Evolutionary conservation across 2,113 vertebrate genomes (phyloP), one percentile per base, ranked within the genome.

Genomic region (Aythya baeri): DNA sequence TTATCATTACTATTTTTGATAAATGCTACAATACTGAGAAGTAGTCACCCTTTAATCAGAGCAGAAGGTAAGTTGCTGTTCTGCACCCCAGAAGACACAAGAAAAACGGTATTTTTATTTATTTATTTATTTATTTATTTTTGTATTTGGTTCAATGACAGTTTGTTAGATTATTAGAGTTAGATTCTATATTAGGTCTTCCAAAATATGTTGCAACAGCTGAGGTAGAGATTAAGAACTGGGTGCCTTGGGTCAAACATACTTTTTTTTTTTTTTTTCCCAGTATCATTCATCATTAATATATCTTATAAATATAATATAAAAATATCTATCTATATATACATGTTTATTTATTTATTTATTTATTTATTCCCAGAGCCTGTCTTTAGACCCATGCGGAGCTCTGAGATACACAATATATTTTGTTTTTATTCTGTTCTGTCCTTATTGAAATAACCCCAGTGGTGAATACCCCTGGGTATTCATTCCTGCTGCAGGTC

Each of bases 21-120:
- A 94, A 97, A 93, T 91, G 81, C 86, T 74, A 57, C n/a, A 91
- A 73, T 68, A 70, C 22, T 91, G 75, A 93, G 91, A 96, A 96
- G 89, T 55, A 95, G 77, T 83, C 57, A 89, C 75, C 17, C 72
- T 88, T 93, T 93, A 91, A 80, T 93, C 94, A 96, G 57, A 81
- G 58, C 32, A 86, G 68, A 97, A 97, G 97, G 88, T 96, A 97
- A 93, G 96, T 94, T 97, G 95, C 43, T 88, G 43, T 81, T 96
- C 83, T 85, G 57, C 44, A 50, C 96, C 46, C 75, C 61, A 50
- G 67, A 83, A 88, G 94, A 70, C 38, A 71, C 25, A 41, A 58
- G 50, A 90, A 80, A 61, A 96, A 96, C 43, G 6, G 16, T 22
- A 88, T 87, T 3, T 21, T 49, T 49, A 41, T 41, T 41, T 41